phyloP scores from a whole-genome alignment of 2,113 vertebrate genomes.

The Patagioenas fasciata region DNA sequence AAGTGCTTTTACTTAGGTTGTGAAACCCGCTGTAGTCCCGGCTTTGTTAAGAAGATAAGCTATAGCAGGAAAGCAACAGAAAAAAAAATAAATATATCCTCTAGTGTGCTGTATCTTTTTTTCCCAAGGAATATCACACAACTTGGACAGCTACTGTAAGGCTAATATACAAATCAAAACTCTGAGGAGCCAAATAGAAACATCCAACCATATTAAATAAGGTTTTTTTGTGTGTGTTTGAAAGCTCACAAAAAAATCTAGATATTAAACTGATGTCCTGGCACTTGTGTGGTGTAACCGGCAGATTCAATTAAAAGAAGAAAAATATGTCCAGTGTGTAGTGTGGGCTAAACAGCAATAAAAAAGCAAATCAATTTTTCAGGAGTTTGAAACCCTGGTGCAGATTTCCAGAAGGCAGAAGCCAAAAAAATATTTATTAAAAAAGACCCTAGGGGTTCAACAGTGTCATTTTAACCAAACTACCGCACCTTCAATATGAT shows the following conservation, averaged over 20 bases:
- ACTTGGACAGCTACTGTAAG: slow-evolving; percentile 30
- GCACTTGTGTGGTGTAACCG: slow-evolving; percentile 20
- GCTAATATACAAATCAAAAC: slow-evolving; percentile 61
- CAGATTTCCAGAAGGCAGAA: slow-evolving; percentile 53
- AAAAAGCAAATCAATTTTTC: slow-evolving; percentile 64
- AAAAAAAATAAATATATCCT: not conserved
- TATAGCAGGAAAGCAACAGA: slow-evolving; percentile 19
- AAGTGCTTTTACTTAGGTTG: slow-evolving; percentile 51
- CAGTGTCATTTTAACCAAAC: slow-evolving; percentile 27
- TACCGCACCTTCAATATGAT: not conserved
- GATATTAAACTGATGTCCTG: slow-evolving; percentile 43
- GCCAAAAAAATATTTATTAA: slow-evolving; percentile 57
- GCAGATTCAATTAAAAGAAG: slow-evolving; percentile 51
- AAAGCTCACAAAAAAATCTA: slow-evolving; percentile 31
- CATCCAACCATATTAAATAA: slow-evolving; percentile 34
- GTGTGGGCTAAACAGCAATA: slow-evolving; percentile 55
- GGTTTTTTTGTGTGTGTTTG: not conserved
- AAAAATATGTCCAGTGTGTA: slow-evolving; percentile 36
- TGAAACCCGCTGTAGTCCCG: slow-evolving; percentile 30
- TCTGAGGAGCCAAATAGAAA: slow-evolving; percentile 53
- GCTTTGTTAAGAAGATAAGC: slow-evolving; percentile 64
- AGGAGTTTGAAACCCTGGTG: slow-evolving; percentile 26
- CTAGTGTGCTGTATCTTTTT: not conserved
- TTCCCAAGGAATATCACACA: slow-evolving; percentile 54
- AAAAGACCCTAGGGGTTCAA: slow-evolving; percentile 31